These are phyloP conservation scores for Vanessa atalanta DNA, from an alignment of 1,140 invertebrate species.

Conservation along the genomic window DNA sequence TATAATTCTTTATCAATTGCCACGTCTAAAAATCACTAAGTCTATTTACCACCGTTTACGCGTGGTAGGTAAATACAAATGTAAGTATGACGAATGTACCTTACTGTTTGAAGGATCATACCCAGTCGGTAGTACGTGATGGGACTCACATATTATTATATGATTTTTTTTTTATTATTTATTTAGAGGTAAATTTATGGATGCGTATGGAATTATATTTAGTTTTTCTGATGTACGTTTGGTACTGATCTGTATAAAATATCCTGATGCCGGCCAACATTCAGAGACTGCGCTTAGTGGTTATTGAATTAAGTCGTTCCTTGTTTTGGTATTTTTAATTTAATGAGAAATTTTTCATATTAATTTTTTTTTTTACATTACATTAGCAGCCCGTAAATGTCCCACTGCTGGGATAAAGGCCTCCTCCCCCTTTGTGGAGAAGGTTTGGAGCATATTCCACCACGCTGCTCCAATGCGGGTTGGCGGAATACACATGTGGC, in stretches of 20 bases:
- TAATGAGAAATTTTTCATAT: too few species aligned
- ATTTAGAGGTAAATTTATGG: slow-evolving; percentile 30
- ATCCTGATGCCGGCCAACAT: too few species aligned
- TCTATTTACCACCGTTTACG: slow-evolving; percentile 44
- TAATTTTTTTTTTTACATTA: too few species aligned
- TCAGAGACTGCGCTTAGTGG: too few species aligned
- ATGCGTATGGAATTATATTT: neutral
- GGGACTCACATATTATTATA: slow-evolving; percentile 33
- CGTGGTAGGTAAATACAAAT: slow-evolving; percentile 66
- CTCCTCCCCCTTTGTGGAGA: too few species aligned
- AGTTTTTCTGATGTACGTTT: neutral
- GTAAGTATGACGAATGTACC: slow-evolving; percentile 71
- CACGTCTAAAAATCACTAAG: slow-evolving; percentile 4
- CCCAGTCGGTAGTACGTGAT: slow-evolving; percentile 48
- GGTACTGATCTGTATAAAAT: neutral
- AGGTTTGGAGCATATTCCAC: too few species aligned
- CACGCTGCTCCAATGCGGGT: too few species aligned
- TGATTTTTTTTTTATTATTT: slow-evolving; percentile 44
- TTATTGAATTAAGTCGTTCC: too few species aligned
- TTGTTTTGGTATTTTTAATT: too few species aligned
- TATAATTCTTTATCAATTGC: neutral
- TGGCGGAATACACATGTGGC: too few species aligned
- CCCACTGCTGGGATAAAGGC: too few species aligned
- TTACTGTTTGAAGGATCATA: slow-evolving; percentile 63
- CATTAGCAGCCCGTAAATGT: too few species aligned